Conservation (phyloP, 2,888 invertebrate species). For the Nephrotoma appendiculata region DNA sequence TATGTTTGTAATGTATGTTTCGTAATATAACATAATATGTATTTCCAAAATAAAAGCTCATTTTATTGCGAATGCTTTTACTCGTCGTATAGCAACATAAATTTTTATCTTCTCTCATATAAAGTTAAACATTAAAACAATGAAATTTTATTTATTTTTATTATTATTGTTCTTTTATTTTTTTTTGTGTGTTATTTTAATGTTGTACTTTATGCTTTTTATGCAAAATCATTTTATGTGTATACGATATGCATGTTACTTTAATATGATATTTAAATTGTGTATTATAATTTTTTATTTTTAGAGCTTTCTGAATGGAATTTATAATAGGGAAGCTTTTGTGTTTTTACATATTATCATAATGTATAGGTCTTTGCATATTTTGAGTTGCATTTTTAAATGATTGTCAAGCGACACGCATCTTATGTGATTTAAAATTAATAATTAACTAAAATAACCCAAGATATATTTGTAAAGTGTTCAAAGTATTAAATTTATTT, state of each 20-base stretch:
- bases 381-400: too few species aligned
- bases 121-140: neutral
- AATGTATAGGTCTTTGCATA: too few species aligned
- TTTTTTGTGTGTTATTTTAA: neutral
- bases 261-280: neutral
- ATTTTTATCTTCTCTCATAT: neutral
- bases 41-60: neutral
- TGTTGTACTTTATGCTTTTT: neutral
- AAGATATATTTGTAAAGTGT: too few species aligned
- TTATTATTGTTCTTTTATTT: neutral
- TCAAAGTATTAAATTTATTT: too few species aligned
- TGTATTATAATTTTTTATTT: neutral
- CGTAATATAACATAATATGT: neutral
- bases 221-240: neutral
- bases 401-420: too few species aligned
- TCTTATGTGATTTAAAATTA: too few species aligned
- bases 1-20: too few species aligned
- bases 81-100: neutral
- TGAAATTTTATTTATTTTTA: neutral
- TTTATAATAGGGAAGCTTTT: neutral
- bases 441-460: too few species aligned
- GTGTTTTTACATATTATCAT: too few species aligned
- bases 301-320: neutral
- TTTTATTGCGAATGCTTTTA: neutral
- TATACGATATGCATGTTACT: neutral